These are phyloP conservation scores for Sialia sialis DNA, from an alignment of 2,113 vertebrate genomes.

Conservation along the genomic window DNA sequence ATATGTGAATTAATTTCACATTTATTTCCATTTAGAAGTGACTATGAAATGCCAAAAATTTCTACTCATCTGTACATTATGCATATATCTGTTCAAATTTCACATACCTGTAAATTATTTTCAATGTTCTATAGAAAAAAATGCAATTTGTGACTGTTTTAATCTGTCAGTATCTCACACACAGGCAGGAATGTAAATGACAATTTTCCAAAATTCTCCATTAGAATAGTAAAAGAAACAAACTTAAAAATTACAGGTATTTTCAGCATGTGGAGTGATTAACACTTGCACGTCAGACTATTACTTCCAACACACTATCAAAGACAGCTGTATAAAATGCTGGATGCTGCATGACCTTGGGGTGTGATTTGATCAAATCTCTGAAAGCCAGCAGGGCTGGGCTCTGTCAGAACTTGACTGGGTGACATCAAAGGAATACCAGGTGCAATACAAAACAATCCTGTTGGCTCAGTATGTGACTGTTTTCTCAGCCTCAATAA, in stretches of 20 bases:
- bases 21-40: neutral
- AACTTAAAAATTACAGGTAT: neutral
- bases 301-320: neutral
- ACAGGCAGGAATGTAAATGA: neutral
- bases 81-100: neutral
- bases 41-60: neutral
- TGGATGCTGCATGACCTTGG: neutral
- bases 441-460: slow-evolving; percentile 8
- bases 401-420: slow-evolving; percentile 43
- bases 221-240: neutral
- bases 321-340: neutral
- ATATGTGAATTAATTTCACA: neutral
- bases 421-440: slow-evolving; percentile 55
- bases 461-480: neutral
- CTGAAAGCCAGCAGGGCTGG: neutral
- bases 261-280: neutral
- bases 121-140: neutral
- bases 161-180: neutral
- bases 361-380: slow-evolving; percentile 2
- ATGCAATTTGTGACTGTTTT: neutral
- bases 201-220: neutral
- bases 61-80: neutral
- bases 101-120: neutral
- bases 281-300: neutral
- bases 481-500: neutral